phyloP scores from a whole-genome alignment of 2,888 invertebrate species.

The Autographa gamma region DNA sequence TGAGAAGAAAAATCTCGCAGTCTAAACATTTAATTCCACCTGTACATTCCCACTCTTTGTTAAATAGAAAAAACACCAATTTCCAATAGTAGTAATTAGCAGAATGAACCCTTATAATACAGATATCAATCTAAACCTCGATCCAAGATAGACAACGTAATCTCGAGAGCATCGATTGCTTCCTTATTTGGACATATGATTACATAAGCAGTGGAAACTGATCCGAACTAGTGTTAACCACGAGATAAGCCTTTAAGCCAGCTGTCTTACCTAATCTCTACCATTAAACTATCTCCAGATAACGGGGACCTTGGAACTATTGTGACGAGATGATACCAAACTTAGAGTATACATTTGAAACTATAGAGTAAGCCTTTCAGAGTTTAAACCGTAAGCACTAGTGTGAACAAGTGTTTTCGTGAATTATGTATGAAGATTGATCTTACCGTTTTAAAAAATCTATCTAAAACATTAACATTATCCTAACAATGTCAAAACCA shows the following conservation, averaged over 20 bases:
- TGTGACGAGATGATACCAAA: slow-evolving; percentile 5
- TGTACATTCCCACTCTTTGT: not conserved
- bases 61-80: not conserved
- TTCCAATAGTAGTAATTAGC: too few relatives aligned
- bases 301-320: slow-evolving; percentile 12
- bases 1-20: too few relatives aligned
- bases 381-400: too few relatives aligned
- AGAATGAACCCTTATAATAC: not conserved
- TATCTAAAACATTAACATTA: too few relatives aligned
- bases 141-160: not conserved
- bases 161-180: not conserved
- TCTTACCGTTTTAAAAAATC: too few relatives aligned
- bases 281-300: slow-evolving; percentile 11
- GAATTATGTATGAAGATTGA: too few relatives aligned
- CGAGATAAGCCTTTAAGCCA: not conserved
- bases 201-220: not conserved
- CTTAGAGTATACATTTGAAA: too few relatives aligned
- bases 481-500: too few relatives aligned
- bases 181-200: slow-evolving; percentile 1
- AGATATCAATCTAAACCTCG: not conserved
- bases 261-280: slow-evolving; percentile 3
- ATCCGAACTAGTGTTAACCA: not conserved
- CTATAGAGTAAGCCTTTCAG: too few relatives aligned
- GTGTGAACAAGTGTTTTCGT: too few relatives aligned
- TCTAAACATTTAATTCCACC: not conserved